Evolutionary conservation across 2,888 invertebrate species (phyloP).

Genomic region (Quadroppia sp.): DNA sequence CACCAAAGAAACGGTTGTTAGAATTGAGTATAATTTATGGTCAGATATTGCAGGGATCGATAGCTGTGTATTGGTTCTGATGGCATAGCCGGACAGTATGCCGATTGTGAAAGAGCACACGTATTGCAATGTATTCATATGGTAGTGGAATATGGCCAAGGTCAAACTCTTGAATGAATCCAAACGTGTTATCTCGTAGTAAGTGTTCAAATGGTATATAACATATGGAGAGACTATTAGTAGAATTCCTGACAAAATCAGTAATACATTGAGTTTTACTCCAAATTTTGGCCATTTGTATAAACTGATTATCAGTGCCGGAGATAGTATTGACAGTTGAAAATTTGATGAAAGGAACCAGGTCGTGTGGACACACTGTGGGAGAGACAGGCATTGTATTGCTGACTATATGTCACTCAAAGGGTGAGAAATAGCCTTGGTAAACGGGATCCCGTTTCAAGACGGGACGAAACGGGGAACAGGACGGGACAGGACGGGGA

Average conservation of each 20-base stretch:
- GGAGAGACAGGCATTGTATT: not conserved
- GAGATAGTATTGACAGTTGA: constrained; percentile 35
- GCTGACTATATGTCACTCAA: no score
- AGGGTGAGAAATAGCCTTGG: no score
- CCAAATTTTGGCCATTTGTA: constrained; percentile 33
- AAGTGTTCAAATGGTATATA: constrained; percentile 1
- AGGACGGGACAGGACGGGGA: no score
- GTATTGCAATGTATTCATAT: constrained; percentile 41
- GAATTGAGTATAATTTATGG: not conserved
- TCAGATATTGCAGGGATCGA: not conserved
- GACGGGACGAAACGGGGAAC: no score
- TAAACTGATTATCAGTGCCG: constrained; percentile 27
- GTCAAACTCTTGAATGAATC: constrained; percentile 17
- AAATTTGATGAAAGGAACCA: constrained; percentile 41
- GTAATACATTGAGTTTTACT: not conserved
- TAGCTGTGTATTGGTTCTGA: not conserved
- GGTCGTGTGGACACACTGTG: constrained; percentile 39
- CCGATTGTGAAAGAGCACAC: constrained; percentile 32
- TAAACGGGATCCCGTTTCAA: no score
- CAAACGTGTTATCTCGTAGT: constrained; percentile 31
- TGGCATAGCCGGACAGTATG: constrained; percentile 32
- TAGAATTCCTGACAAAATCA: constrained; percentile 12
- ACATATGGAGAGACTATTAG: constrained; percentile 23
- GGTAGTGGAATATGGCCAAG: constrained; percentile 9
- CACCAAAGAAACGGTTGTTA: not conserved